Conservation (phyloP, 2,113 vertebrate genomes). For the Cephalopholis sonnerati region DNA sequence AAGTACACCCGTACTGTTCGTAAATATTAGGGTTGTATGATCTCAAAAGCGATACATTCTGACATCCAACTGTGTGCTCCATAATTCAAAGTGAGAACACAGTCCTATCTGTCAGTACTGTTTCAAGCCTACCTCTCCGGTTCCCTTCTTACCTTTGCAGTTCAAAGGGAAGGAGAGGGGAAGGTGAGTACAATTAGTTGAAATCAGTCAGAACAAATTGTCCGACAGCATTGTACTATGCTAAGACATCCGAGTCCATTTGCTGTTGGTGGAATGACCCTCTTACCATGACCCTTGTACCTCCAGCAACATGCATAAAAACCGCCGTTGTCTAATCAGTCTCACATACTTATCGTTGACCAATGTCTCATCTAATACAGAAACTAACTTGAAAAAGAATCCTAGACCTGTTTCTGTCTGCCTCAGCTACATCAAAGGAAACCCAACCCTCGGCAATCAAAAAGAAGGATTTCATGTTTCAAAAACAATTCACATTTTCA, state of each 20-base stretch:
- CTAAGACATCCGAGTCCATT: slow-evolving; percentile 72
- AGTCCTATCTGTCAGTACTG: slow-evolving; percentile 79
- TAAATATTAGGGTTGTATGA: slow-evolving; percentile 70
- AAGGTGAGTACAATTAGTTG: slow-evolving; percentile 83
- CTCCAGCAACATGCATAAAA: slow-evolving; percentile 54
- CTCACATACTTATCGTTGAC: slow-evolving; percentile 57
- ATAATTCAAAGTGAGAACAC: slow-evolving; percentile 83
- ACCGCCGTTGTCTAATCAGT: slow-evolving; percentile 58
- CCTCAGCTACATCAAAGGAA: slow-evolving; percentile 76
- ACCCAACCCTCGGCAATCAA: slow-evolving; percentile 71
- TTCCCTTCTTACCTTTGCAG: slow-evolving; percentile 75
- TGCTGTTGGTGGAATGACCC: slow-evolving; percentile 66
- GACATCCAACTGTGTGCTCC: slow-evolving; percentile 75
- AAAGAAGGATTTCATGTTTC: slow-evolving; percentile 81
- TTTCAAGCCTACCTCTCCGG: slow-evolving; percentile 68
- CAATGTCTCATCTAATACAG: slow-evolving; percentile 63
- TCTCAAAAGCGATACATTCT: slow-evolving; percentile 67
- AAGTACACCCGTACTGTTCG: slow-evolving; percentile 55
- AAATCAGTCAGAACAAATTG: slow-evolving; percentile 85
- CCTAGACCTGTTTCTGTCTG: slow-evolving; percentile 76
- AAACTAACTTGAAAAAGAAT: slow-evolving; percentile 77
- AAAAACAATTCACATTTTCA: slow-evolving; percentile 82
- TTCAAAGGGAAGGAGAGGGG: slow-evolving; percentile 83
- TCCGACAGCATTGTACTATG: slow-evolving; percentile 66
- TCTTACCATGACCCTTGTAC: slow-evolving; percentile 53